A percentile compares a stretch with the other conserved stretches of the same genome.
Conservation (phyloP, 2,113 vertebrate species). For the Hypanus sabinus region DNA sequence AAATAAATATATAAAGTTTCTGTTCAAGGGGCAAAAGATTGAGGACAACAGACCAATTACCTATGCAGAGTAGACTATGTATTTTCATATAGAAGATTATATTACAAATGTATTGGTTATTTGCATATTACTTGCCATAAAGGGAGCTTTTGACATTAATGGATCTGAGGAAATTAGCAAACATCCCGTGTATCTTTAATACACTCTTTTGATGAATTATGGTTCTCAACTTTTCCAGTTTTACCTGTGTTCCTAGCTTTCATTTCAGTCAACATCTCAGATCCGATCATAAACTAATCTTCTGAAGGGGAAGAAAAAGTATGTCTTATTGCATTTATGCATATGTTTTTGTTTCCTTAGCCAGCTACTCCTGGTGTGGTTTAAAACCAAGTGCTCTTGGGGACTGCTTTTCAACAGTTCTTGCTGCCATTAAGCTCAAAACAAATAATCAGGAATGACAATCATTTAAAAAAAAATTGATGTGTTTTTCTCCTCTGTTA, state of each 20-base stretch:
- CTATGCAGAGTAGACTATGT: slow-evolving; percentile 44
- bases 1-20: slow-evolving; percentile 48
- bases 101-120: slow-evolving; percentile 17
- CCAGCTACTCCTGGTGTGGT: neutral
- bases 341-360: neutral
- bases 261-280: neutral
- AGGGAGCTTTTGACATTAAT: neutral
- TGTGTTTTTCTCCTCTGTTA: slow-evolving; percentile 50
- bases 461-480: slow-evolving; percentile 51
- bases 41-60: slow-evolving; percentile 44
- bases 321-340: neutral
- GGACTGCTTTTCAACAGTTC: slow-evolving; percentile 11
- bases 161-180: slow-evolving; percentile 30
- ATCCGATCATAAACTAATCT: neutral
- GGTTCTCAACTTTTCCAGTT: neutral
- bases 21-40: slow-evolving; percentile 41
- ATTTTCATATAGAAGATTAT: slow-evolving; percentile 27
- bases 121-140: slow-evolving; percentile 22
- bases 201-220: slow-evolving; percentile 18
- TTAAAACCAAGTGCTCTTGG: slow-evolving; percentile 10
- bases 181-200: neutral
- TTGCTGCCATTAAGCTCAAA: neutral
- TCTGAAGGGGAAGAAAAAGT: neutral
- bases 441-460: slow-evolving; percentile 48
- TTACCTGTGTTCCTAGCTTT: neutral